Evolutionary conservation across 2,888 invertebrate species (phyloP).

Genomic region (Gymnocheta viridis): DNA sequence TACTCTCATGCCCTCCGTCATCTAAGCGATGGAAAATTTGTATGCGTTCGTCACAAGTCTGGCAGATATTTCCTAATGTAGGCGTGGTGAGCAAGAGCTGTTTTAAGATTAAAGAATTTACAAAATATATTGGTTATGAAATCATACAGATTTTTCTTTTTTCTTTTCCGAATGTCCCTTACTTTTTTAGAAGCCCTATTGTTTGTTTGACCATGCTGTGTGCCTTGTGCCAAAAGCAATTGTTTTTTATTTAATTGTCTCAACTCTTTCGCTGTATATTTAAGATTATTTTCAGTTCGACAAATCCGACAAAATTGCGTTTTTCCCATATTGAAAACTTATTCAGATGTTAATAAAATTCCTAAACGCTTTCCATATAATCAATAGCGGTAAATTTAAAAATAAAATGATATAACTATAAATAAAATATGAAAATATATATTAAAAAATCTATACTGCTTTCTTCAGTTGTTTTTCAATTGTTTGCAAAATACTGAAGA

Average conservation of each 20-base stretch:
- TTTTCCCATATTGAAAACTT: conserved; percentile 55
- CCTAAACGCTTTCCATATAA: neutral
- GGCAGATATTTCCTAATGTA: conserved; percentile 72
- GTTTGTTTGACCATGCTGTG: conserved; percentile 37
- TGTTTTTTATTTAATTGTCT: conserved; percentile 68
- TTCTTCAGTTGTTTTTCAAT: conserved; percentile 37
- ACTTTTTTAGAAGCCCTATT: conserved; percentile 64
- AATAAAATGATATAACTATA: neutral
- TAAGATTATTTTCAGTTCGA: conserved; percentile 71
- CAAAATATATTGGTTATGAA: conserved; percentile 7
- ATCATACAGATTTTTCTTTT: conserved; percentile 3
- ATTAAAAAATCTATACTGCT: neutral
- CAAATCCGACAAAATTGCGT: conserved; percentile 72
- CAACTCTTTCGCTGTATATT: conserved; percentile 70
- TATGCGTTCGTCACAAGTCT: conserved; percentile 71
- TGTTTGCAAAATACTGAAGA: conserved; percentile 54
- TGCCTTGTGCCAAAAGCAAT: conserved; percentile 40
- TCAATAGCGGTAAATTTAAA: neutral
- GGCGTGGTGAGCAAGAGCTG: conserved; percentile 62
- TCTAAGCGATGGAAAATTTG: conserved; percentile 71
- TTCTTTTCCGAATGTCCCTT: conserved; percentile 3
- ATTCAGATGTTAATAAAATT: conserved; percentile 1
- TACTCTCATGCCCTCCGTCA: conserved; percentile 54
- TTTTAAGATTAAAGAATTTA: conserved; percentile 14
- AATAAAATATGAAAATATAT: conserved; percentile 11